Evolutionary conservation across 2,888 invertebrate species (phyloP).

Genomic region (Lasioglossum vierecki): DNA sequence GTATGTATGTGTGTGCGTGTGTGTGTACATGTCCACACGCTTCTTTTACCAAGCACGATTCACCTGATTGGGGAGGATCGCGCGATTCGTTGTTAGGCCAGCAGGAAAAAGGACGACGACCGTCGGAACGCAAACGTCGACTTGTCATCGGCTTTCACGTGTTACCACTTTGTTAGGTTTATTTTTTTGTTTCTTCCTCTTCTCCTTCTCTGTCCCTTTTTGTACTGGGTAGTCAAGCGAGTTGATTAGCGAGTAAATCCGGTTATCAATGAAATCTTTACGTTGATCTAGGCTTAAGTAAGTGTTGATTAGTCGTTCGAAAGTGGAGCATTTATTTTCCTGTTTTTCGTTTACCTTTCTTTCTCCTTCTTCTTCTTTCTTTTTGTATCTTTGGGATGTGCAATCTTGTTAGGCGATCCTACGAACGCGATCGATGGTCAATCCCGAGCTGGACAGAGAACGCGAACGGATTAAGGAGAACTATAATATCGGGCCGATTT

Average conservation of each 20-base stretch:
- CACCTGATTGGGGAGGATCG: constrained; percentile 22
- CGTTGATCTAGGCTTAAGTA: constrained; percentile 41
- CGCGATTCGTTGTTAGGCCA: constrained; percentile 26
- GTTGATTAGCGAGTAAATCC: constrained; percentile 25
- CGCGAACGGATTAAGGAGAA: background rate
- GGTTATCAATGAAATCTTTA: constrained; percentile 20
- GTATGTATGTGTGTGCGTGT: background rate
- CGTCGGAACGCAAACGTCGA: constrained; percentile 35
- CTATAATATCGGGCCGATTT: constrained; percentile 20
- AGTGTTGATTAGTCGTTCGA: constrained; percentile 42
- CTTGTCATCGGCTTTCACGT: constrained; percentile 42
- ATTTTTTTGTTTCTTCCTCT: constrained; percentile 39
- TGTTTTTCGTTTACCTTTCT: background rate
- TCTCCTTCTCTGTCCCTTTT: background rate
- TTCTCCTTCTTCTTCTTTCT: background rate
- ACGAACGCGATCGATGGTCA: constrained; percentile 33
- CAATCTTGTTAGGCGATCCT: constrained; percentile 68
- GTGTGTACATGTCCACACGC: constrained; percentile 14
- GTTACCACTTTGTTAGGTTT: constrained; percentile 64
- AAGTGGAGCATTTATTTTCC: constrained; percentile 47
- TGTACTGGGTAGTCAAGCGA: constrained; percentile 24
- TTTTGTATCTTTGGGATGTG: constrained; percentile 75
- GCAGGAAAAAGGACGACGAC: constrained; percentile 13
- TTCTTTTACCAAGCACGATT: constrained; percentile 7
- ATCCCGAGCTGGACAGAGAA: constrained; percentile 3